A percentile compares a stretch with the other conserved stretches of the same genome.
These are phyloP conservation scores for Paratrypauchen microcephalus DNA, from an alignment of 2,797 vertebrate genomes.

Conservation along the genomic window DNA sequence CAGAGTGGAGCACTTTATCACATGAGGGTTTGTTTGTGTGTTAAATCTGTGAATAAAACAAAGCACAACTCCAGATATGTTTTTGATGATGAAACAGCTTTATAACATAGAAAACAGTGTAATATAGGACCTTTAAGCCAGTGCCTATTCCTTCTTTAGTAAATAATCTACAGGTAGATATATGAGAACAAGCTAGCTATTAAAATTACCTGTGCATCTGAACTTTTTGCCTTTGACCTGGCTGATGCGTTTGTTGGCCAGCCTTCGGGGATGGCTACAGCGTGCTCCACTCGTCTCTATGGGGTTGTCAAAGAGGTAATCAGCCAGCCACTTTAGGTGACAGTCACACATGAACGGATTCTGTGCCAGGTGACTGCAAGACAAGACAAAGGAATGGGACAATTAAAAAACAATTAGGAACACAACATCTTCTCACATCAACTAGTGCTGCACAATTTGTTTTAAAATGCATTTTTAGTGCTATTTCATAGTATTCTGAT, in stretches of 20 bases:
- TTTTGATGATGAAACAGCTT: no score
- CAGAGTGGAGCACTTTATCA: no score
- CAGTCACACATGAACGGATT: conserved; percentile 99
- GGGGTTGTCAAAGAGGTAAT: conserved; percentile 98
- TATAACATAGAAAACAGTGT: no score
- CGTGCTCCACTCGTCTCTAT: conserved; percentile 99
- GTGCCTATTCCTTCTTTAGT: no score
- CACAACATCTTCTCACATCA: background rate
- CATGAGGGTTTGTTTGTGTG: no score
- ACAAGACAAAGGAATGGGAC: conserved; percentile 9
- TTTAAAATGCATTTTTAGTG: conserved; percentile 2
- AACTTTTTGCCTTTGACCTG: conserved; percentile 99
- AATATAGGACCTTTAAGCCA: no score
- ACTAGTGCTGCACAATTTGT: conserved; percentile 5
- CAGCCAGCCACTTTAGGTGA: conserved; percentile 98
- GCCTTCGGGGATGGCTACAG: conserved; percentile 93
- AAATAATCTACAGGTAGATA: background rate
- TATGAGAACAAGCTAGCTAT: background rate
- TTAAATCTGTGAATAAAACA: no score
- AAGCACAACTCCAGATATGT: no score
- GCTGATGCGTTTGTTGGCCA: conserved; percentile 98
- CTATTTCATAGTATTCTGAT: background rate
- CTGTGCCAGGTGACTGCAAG: conserved; percentile 92
- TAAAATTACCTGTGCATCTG: conserved; percentile 92
- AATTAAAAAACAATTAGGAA: background rate